Percentiles rank a stretch among this genome's conserved stretches.
These are phyloP conservation scores for Oxytorus armatus DNA, from an alignment of 2,888 invertebrate species.

Conservation along the genomic window DNA sequence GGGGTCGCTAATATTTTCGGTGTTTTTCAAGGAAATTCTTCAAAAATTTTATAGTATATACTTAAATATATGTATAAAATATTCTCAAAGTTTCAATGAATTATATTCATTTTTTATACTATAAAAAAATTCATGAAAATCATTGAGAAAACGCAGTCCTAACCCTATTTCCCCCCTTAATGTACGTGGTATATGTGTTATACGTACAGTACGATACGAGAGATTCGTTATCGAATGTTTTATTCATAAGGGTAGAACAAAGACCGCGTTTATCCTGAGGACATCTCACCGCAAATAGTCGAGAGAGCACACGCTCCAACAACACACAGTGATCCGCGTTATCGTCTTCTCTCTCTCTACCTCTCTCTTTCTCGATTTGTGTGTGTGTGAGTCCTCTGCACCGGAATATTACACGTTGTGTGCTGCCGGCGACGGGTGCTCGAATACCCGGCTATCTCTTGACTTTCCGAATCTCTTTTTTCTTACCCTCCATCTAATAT, in stretches of 20 bases:
- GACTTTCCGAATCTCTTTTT: conserved; percentile 43
- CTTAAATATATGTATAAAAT: too few relatives aligned
- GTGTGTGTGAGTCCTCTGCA: conserved; percentile 19
- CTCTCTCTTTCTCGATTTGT: too few relatives aligned
- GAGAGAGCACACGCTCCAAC: conserved; percentile 73
- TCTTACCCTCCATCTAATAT: conserved; percentile 44
- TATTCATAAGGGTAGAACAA: conserved; percentile 84
- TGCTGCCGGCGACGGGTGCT: conserved; percentile 63
- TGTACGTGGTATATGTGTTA: conserved; percentile 56
- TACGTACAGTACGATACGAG: conserved; percentile 68
- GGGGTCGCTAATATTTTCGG: too few relatives aligned
- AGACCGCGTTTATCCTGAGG: conserved; percentile 83
- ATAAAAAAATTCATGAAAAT: too few relatives aligned
- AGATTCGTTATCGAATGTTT: conserved; percentile 84
- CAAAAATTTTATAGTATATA: too few relatives aligned
- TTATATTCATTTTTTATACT: too few relatives aligned
- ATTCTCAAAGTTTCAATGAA: too few relatives aligned
- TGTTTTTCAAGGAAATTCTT: too few relatives aligned
- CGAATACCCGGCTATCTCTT: conserved; percentile 43
- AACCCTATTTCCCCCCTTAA: too few relatives aligned
- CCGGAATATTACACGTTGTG: conserved; percentile 58
- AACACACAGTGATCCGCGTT: conserved; percentile 62
- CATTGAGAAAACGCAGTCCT: too few relatives aligned
- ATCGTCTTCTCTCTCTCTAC: conserved; percentile 35
- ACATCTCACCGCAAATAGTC: conserved; percentile 78